phyloP scores from a whole-genome alignment of 2,113 vertebrate genomes.

The Pseudorasbora parva region DNA sequence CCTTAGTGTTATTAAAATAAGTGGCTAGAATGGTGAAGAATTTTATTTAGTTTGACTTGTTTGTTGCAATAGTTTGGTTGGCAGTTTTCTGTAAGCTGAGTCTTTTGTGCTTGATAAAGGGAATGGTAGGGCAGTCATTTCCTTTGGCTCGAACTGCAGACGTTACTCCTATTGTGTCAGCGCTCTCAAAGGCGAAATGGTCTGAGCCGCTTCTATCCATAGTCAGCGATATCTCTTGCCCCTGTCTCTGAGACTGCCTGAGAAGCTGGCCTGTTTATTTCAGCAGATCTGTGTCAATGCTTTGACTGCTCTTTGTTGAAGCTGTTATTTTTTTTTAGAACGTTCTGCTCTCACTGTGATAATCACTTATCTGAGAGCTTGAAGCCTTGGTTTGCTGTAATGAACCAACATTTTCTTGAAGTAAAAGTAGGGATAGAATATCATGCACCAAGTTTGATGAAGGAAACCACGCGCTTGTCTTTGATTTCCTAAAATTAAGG shows the following conservation, averaged over 20 bases:
- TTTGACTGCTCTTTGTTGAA: constrained; percentile 15
- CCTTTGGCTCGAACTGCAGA: constrained; percentile 4
- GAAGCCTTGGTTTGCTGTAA: neutral
- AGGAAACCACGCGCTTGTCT: neutral
- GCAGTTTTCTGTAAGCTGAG: neutral
- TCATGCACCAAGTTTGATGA: neutral
- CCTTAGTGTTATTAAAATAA: neutral
- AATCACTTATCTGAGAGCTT: neutral
- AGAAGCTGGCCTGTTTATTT: constrained; percentile 6
- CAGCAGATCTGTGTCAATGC: neutral
- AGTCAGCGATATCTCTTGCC: constrained; percentile 14
- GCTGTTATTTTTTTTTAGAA: neutral
- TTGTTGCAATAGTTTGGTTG: neutral
- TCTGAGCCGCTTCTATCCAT: neutral
- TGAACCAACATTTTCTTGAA: neutral
- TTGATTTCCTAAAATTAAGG: neutral
- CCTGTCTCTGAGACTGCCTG: neutral
- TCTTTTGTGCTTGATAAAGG: constrained; percentile 17
- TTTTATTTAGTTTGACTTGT: neutral
- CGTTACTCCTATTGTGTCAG: constrained; percentile 21
- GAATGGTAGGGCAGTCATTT: constrained; percentile 10
- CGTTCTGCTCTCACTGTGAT: neutral
- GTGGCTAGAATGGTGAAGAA: neutral
- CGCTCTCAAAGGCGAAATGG: neutral
- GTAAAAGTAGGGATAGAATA: neutral